Base-by-base conservation (phyloP, 2,113 vertebrate genomes). In the Chascanopsetta lugubris region DNA sequence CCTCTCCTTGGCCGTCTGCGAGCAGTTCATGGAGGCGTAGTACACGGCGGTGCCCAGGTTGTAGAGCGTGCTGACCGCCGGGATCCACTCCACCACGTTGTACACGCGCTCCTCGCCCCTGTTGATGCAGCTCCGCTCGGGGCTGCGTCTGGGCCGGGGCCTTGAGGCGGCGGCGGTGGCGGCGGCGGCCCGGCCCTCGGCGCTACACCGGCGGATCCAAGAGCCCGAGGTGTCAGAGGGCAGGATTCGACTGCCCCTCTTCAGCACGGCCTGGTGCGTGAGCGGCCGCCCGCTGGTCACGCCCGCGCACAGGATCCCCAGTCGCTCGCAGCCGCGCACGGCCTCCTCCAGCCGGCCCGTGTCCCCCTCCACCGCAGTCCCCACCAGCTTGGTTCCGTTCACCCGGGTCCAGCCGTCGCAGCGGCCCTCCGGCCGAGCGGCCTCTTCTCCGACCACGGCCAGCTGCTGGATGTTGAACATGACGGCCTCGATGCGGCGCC, bases 11-110 rank as follows among this genome's bases (percentile, higher is more conserved):
- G 96, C 96, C 6, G 76, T 61, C 2, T 83, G 88, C 0, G 81
- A 58, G 79, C 96, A 98, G 77, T 93, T 93, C 62, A 92, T 88
- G 6, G 91, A 85, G 40, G 94, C 93, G 0, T 95, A 97, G 70
- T 97, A 98, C 42, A 97, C 32, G 20, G 95, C 94, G 6, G 94
- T 95, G 55, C 94, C 96, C 1, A 96, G 71, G 81, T 91, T 96
- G 82, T 98, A 98, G 72, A 92, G 93, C 3, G 91, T 88, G 82
- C 91, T 93, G 62, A 95, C 89, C 0, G 32, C 88, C 0, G 96
- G 95, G 36, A 97, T 85, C 92, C 92, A 93, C 29, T 78, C 84
- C 72, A 94, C 29, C 13, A 94, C 84, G 0, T 3, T 50, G 58
- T 95, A 88, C 0, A 96, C 92, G 0, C 43, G 49, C 58, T 79